Conservation (phyloP, 1,140 invertebrate species). For the Brachionus rubens region DNA sequence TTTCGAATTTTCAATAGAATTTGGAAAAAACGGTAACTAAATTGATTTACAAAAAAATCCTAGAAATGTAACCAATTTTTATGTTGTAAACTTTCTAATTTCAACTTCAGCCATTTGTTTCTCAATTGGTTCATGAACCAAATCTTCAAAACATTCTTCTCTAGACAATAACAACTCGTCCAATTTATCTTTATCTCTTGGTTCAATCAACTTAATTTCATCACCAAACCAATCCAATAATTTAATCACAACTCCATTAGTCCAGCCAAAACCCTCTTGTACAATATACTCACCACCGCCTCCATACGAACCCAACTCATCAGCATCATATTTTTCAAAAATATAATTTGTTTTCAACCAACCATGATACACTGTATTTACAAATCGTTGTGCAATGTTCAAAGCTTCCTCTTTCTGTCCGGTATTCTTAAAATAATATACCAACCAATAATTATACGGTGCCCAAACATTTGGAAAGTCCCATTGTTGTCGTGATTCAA, state of each 20-base stretch:
- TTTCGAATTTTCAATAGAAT: too few relatives aligned
- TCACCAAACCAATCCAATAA: conserved; percentile 61
- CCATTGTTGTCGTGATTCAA: conserved; percentile 83
- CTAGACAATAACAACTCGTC: not conserved
- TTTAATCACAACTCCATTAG: conserved; percentile 80
- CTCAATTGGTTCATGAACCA: conserved; percentile 4
- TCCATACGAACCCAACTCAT: conserved; percentile 68
- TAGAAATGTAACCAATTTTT: not conserved
- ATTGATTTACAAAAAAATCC: too few relatives aligned
- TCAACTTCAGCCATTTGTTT: conserved; percentile 20
- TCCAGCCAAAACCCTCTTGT: conserved; percentile 88
- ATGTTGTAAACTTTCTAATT: not conserved
- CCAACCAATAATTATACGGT: conserved; percentile 66
- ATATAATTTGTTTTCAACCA: conserved; percentile 71
- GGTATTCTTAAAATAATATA: conserved; percentile 62
- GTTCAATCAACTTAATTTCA: conserved; percentile 11
- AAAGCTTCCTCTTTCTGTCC: conserved; percentile 66
- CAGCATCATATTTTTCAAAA: conserved; percentile 84
- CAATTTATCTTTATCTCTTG: not conserved
- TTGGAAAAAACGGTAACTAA: too few relatives aligned
- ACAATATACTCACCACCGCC: conserved; percentile 84
- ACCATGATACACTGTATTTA: conserved; percentile 75
- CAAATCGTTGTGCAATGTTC: conserved; percentile 74
- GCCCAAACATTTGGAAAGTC: conserved; percentile 92
- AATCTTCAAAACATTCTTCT: conserved; percentile 24